Percentiles rank a stretch among this genome's conserved stretches.
Evolutionary conservation across 2,888 invertebrate genomes (phyloP).

Genomic region (Noctua janthina): DNA sequence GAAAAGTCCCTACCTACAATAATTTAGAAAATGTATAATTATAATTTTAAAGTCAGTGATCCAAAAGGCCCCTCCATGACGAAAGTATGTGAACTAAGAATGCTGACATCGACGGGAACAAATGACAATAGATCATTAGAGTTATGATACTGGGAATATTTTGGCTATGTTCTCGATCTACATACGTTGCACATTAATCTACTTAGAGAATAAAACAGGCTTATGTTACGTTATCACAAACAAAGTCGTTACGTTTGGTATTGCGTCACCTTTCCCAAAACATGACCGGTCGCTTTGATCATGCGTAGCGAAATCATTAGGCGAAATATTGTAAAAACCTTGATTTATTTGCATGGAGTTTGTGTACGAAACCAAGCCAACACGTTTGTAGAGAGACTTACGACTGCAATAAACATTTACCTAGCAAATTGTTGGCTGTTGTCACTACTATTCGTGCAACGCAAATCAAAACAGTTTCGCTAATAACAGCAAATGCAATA

Average conservation of each 20-base stretch:
- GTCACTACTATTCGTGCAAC: conserved; percentile 50
- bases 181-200: conserved; percentile 49
- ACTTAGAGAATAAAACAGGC: conserved; percentile 45
- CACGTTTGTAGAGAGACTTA: conserved; percentile 11
- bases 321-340: conserved; percentile 55
- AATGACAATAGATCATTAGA: conserved; percentile 50
- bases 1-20: background rate
- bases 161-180: conserved; percentile 43
- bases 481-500: conserved; percentile 64
- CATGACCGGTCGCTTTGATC: conserved; percentile 62
- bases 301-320: conserved; percentile 61
- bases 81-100: conserved; percentile 26
- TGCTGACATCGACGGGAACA: conserved; percentile 31
- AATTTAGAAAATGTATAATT: background rate
- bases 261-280: conserved; percentile 67
- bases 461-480: conserved; percentile 54
- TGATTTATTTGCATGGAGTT: conserved; percentile 36
- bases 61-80: background rate
- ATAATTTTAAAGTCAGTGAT: background rate
- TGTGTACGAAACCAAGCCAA: conserved; percentile 20
- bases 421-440: conserved; percentile 32
- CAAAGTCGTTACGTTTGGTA: conserved; percentile 60
- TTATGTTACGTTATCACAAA: conserved; percentile 55
- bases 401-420: conserved; percentile 16
- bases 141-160: conserved; percentile 34